Evolutionary conservation across 2,797 vertebrate species (phyloP), one percentile per base, ranked within the genome.

Genomic region (Echiichthys vipera): DNA sequence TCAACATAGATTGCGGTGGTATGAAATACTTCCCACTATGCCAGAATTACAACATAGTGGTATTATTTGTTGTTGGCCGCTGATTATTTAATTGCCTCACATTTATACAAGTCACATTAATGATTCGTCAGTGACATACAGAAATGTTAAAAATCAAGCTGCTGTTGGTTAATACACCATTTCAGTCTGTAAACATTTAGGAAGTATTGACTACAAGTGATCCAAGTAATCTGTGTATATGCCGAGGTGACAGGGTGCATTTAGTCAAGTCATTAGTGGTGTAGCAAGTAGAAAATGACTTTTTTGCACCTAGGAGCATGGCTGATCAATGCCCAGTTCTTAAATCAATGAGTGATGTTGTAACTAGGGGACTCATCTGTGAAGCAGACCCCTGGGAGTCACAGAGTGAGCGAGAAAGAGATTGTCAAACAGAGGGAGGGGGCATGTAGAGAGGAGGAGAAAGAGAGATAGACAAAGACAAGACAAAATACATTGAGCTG

Each of bases 341-440:
- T 90, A 89, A 93, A 94, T 94, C 94, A 91, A 93, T 94, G 90
- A 90, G 84, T 84, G 83, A 84, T 89, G 88, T 87, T 92, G 91
- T 91, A 92, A 91, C 89, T 78, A 56, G 85, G 82, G 72, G 88
- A 89, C 88, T 93, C 83, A 82, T 93, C 84, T 85, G 85, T 89
- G 86, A 86, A 88, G 78, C 81, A 84, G 80, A 84, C 75, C 73
- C 77, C 71, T 43, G 80, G 77, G 84, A 84, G 64, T 65, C 27
- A 24, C 47, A 36, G 55, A 64, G 47, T 4, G 50, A 86, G 57
- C 14, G 34, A 65, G 54, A 66, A 24, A 65, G 56, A 47, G 36
- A 51, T 7, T 47, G 59, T 71, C 73, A 76, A 76, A 84, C 54
- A 79, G 37, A 71, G 29, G 18, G 59, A 42, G 40, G 39, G 32